Conservation (phyloP, 2,113 vertebrate species). For the Hippocampus zosterae region DNA sequence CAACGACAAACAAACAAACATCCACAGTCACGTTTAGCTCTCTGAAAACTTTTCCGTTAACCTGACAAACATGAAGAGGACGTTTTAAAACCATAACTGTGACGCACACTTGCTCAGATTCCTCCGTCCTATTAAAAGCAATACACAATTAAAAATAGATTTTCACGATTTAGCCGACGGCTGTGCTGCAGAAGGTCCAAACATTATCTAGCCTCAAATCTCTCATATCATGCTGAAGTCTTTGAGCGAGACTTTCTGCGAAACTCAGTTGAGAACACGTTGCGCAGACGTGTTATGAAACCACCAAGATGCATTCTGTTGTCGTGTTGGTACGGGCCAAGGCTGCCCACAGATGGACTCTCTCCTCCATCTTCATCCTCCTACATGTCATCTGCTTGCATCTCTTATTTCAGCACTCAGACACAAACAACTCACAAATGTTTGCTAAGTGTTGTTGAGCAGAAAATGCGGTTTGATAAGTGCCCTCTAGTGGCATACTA, state of each 20-base stretch:
- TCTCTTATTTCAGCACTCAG: slow-evolving; percentile 37
- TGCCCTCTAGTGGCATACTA: slow-evolving; percentile 5
- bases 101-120: no score
- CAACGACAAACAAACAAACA: no score
- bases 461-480: neutral
- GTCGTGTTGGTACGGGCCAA: slow-evolving; percentile 44
- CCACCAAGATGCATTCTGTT: slow-evolving; percentile 34
- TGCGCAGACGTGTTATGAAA: slow-evolving; percentile 31
- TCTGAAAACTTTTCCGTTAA: no score
- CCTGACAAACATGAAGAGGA: no score
- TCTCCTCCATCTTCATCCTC: slow-evolving; percentile 56
- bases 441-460: neutral
- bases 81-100: no score
- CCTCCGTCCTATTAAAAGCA: neutral
- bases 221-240: neutral
- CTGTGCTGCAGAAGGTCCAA: neutral
- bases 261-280: slow-evolving; percentile 14
- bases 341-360: slow-evolving; percentile 54
- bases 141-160: neutral
- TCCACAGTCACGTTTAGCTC: no score
- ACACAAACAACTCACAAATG: slow-evolving; percentile 39
- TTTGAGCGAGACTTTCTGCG: neutral
- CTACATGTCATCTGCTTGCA: slow-evolving; percentile 60
- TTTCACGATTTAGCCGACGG: no score
- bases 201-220: neutral